phyloP scores from a whole-genome alignment of 2,888 invertebrate species.

The Campopleginae sp. region DNA sequence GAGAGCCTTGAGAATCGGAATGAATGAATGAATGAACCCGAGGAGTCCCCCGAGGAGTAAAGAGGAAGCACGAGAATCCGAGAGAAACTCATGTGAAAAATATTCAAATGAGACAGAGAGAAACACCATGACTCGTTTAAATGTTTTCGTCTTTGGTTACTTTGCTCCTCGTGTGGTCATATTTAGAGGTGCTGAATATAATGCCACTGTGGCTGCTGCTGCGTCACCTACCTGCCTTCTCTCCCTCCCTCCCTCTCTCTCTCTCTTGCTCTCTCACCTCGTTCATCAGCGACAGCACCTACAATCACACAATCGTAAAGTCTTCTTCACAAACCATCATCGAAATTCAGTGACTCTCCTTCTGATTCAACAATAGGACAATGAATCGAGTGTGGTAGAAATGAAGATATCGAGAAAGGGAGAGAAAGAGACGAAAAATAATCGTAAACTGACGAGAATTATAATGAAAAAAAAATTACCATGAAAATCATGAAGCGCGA shows the following conservation, averaged over 20 bases:
- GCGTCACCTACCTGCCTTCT: conserved; percentile 68
- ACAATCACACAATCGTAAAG: conserved; percentile 55
- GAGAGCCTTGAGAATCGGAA: conserved; percentile 70
- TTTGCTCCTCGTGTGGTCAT: conserved; percentile 76
- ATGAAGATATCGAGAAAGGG: background rate
- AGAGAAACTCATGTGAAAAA: conserved; percentile 26
- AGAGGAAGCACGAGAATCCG: conserved; percentile 56
- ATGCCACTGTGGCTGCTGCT: conserved; percentile 67
- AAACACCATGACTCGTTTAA: conserved; percentile 72
- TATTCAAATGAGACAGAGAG: conserved; percentile 63
- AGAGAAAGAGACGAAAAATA: background rate
- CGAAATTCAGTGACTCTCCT: conserved; percentile 58
- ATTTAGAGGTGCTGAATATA: conserved; percentile 74
- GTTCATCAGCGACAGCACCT: conserved; percentile 34
- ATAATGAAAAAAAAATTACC: background rate
- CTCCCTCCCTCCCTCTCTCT: conserved; percentile 40
- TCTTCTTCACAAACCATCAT: conserved; percentile 46
- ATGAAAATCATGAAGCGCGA: background rate
- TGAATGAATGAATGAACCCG: conserved; percentile 77
- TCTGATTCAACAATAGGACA: conserved; percentile 61
- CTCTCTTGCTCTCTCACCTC: conserved; percentile 30
- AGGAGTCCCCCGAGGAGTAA: conserved; percentile 48
- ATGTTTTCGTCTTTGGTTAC: conserved; percentile 53
- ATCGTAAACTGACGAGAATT: background rate
- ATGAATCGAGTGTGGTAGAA: conserved; percentile 64